A percentile compares a stretch with the other conserved stretches of the same genome.
Conservation (phyloP, 2,888 invertebrate genomes). For the Harmothoe impar region DNA sequence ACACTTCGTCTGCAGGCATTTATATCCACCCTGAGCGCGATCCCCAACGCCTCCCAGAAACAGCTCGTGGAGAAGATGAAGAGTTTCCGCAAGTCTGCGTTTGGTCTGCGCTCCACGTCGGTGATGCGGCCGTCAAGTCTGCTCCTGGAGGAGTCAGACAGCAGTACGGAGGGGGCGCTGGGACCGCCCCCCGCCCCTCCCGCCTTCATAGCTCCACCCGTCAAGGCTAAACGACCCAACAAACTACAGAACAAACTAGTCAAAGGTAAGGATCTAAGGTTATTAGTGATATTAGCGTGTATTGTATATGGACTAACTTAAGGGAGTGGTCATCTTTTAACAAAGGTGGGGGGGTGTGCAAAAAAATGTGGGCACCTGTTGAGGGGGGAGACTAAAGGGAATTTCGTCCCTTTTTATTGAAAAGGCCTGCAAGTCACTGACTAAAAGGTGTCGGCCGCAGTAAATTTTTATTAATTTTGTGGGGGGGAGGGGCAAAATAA, state of each 20-base stretch:
- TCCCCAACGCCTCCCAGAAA: slow-evolving; percentile 20
- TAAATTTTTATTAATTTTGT: no score
- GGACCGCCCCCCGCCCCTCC: not conserved
- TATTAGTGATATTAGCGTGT: no score
- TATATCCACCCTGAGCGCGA: not conserved
- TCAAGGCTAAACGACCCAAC: not conserved
- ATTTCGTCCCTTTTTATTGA: no score
- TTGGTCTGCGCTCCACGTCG: not conserved
- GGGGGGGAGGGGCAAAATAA: no score
- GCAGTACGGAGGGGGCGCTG: not conserved
- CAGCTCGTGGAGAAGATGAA: not conserved
- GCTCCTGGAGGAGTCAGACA: not conserved
- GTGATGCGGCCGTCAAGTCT: not conserved
- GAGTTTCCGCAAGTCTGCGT: not conserved
- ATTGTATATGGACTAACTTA: no score
- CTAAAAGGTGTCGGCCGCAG: no score
- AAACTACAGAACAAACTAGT: slow-evolving; percentile 35
- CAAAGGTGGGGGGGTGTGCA: no score
- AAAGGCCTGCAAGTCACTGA: no score
- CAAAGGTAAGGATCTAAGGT: not conserved
- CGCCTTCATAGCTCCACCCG: not conserved
- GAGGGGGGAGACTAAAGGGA: no score
- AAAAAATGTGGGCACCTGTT: no score
- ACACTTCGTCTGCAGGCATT: slow-evolving; percentile 31
- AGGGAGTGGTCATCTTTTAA: no score